phyloP scores from a whole-genome alignment of 2,888 invertebrate genomes.

The Lasioglossum figueresi region DNA sequence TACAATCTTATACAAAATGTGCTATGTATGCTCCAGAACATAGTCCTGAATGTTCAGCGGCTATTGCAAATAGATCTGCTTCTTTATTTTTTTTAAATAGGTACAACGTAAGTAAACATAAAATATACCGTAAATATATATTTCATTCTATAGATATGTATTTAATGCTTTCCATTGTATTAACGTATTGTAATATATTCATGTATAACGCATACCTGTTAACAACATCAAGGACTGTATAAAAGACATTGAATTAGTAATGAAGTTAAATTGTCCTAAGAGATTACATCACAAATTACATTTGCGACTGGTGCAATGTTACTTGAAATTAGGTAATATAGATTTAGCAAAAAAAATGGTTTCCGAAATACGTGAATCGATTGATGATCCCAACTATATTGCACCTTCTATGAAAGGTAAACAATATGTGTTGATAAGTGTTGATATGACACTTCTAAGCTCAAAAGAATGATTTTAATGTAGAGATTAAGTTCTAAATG shows the following conservation, averaged over 20 bases:
- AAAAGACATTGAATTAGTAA: slow-evolving; percentile 87
- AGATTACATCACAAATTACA: slow-evolving; percentile 88
- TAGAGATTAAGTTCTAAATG: background rate
- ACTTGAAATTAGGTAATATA: slow-evolving; percentile 85
- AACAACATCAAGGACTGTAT: slow-evolving; percentile 85
- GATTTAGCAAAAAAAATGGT: slow-evolving; percentile 81
- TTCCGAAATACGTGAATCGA: slow-evolving; percentile 54
- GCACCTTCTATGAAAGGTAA: slow-evolving; percentile 67
- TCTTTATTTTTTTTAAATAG: slow-evolving; percentile 86
- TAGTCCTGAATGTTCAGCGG: slow-evolving; percentile 86
- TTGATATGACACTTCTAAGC: background rate
- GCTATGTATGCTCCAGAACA: slow-evolving; percentile 86
- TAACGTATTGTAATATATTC: slow-evolving; percentile 14
- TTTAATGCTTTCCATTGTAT: slow-evolving; percentile 12
- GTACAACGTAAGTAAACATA: slow-evolving; percentile 85
- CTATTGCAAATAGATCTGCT: slow-evolving; percentile 89
- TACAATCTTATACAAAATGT: slow-evolving; percentile 87
- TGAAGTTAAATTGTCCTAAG: slow-evolving; percentile 87
- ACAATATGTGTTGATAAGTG: background rate
- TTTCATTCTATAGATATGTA: background rate
- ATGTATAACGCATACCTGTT: background rate
- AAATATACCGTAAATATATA: slow-evolving; percentile 21
- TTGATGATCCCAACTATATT: slow-evolving; percentile 62
- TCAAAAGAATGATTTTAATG: background rate
- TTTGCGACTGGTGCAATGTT: slow-evolving; percentile 88